Percentiles rank a stretch among this genome's conserved stretches.
Evolutionary conservation across 2,113 vertebrate species (phyloP).

Genomic region (Albula glossodonta): DNA sequence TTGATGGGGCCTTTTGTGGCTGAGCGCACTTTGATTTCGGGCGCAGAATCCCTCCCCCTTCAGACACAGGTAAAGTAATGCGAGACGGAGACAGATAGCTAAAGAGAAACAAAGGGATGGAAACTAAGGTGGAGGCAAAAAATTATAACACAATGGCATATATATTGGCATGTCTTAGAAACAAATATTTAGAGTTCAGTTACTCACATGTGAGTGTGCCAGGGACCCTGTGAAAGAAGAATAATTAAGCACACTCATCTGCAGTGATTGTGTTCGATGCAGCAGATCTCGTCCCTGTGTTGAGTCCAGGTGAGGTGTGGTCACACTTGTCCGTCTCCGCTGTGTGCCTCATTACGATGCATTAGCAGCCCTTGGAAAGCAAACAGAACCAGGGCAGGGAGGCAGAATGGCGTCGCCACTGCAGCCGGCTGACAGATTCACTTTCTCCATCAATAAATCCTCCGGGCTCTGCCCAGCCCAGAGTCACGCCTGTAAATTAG

Average conservation of each 20-base stretch:
- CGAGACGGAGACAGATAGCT: background rate
- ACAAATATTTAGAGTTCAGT: background rate
- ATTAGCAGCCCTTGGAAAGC: constrained; percentile 4
- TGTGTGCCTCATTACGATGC: constrained; percentile 2
- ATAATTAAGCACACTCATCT: background rate
- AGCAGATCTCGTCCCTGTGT: background rate
- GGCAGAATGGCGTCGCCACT: background rate
- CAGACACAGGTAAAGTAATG: constrained; percentile 37
- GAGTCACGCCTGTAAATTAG: constrained; percentile 12
- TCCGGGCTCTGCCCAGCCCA: background rate
- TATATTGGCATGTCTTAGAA: background rate
- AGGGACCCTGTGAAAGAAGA: background rate
- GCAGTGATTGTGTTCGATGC: background rate
- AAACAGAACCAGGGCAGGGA: background rate
- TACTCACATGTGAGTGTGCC: background rate
- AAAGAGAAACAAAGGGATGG: background rate
- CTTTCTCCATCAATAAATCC: constrained; percentile 21
- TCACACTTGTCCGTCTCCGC: background rate
- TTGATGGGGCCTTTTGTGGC: constrained; percentile 62
- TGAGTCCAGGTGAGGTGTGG: background rate
- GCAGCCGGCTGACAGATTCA: constrained; percentile 4
- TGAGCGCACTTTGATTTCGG: constrained; percentile 55
- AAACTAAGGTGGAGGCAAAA: background rate
- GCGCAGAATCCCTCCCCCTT: constrained; percentile 44
- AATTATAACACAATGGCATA: background rate